Base-by-base conservation (phyloP, 2,797 vertebrate genomes). In the Yasuhikotakia modesta region DNA sequence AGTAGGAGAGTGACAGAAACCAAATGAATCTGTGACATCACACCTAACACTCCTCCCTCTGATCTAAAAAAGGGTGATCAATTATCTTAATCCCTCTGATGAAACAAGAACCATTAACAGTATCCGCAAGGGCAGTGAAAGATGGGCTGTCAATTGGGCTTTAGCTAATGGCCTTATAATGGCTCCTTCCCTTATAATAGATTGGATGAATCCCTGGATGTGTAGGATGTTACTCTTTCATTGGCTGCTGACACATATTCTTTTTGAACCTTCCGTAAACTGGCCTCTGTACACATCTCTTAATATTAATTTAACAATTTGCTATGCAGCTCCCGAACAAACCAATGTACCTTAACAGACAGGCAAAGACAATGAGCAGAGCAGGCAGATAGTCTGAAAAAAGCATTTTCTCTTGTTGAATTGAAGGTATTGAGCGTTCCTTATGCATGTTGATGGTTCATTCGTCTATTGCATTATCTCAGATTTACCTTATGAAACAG, bases 401-500 rank as follows among this genome's bases (percentile, higher is more conserved):
- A 78, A 87, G 82, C 81, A 87, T 89, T 90, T 91, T 91, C 88
- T 91, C 90, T 91, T 89, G 90, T 88, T 84, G 83, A 85, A 70
- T 81, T 71, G 84, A 86, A 86, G 70, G 79, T 89, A 88, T 89
- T 90, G 87, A 81, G 90, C 86, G 86, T 90, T 88, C 89, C 87
- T 80, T 73, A 82, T 87, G 90, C 90, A 93, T 92, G 90, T 85
- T 85, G 86, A 88, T 77, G 78, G 84, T 87, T 87, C 84, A 89
- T 92, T 88, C 84, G 86, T 89, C 86, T 90, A 88, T 91, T 86
- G 85, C 91, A 90, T 90, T 87, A 85, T 87, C 85, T 83, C 84
- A 79, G 87, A 88, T 53, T 86, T 88, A 87, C 85, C 88, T 89
- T 87, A 90, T 90, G 89, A 89, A 92, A 89, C 88, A 46, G 65